These are phyloP conservation scores for Cephus sareptanus DNA, from an alignment of 2,888 invertebrate species.

Conservation along the genomic window DNA sequence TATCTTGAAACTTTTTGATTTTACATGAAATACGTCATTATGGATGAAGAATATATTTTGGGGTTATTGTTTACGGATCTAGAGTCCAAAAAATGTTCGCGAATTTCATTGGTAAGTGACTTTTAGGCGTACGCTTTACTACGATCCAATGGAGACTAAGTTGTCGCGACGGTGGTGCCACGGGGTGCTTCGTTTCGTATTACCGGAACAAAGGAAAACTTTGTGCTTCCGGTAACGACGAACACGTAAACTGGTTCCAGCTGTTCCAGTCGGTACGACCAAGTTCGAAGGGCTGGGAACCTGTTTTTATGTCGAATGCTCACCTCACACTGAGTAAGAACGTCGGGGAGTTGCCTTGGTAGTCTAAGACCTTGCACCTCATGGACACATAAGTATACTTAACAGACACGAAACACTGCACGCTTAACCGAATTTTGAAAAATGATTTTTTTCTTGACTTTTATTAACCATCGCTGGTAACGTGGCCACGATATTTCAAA, in stretches of 20 bases:
- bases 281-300: conserved; percentile 20
- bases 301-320: conserved; percentile 32
- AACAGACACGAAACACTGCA: conserved; percentile 14
- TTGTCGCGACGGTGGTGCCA: not conserved
- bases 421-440: not conserved
- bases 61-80: not conserved
- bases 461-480: not conserved
- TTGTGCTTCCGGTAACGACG: not conserved
- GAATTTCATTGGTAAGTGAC: not conserved
- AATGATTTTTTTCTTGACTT: not conserved
- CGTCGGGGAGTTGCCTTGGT: conserved; percentile 63
- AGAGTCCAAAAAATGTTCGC: not conserved
- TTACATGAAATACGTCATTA: not conserved
- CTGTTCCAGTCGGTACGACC: not conserved
- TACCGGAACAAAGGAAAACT: not conserved
- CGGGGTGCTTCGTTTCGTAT: not conserved
- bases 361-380: conserved; percentile 63
- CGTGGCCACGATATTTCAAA: not conserved
- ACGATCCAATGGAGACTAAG: not conserved
- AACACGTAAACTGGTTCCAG: not conserved
- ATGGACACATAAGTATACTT: conserved; percentile 60
- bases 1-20: not conserved
- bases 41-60: not conserved
- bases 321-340: conserved; percentile 62
- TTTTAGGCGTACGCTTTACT: not conserved